Conservation (phyloP, 92 coral and sea anemone species). For the Montipora capitata region DNA sequence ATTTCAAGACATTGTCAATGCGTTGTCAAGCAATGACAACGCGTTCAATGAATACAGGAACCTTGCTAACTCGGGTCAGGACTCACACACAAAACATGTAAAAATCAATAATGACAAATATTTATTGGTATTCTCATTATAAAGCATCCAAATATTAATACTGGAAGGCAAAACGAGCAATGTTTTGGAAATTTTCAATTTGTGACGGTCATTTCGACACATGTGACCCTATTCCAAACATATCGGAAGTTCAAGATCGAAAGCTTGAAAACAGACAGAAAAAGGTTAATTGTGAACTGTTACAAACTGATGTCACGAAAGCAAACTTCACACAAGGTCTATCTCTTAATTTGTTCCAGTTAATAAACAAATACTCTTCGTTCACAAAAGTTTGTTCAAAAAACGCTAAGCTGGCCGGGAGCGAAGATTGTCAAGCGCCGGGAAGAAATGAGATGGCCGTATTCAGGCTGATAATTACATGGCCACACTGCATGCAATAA, state of each 20-base stretch:
- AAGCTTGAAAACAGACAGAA: conserved; percentile 7
- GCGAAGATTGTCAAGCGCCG: not conserved
- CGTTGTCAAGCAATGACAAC: not conserved
- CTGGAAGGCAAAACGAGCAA: conserved; percentile 11
- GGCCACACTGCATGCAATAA: not conserved
- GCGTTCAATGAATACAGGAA: not conserved
- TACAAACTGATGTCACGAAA: conserved; percentile 8
- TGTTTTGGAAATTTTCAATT: conserved; percentile 19
- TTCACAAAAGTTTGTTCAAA: conserved; percentile 6
- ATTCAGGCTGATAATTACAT: not conserved
- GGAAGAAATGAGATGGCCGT: conserved; percentile 5
- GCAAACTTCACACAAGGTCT: conserved; percentile 10
- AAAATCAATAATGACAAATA: conserved; percentile 6
- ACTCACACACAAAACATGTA: conserved; percentile 10
- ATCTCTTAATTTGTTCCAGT: not conserved
- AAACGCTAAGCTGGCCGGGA: conserved; percentile 12
- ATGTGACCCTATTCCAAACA: conserved; percentile 7
- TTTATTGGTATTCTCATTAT: not conserved
- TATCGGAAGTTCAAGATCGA: conserved; percentile 12
- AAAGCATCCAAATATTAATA: conserved; percentile 16
- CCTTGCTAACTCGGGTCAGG: conserved; percentile 23
- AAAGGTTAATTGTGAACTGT: not conserved
- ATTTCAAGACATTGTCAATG: conserved; percentile 1
- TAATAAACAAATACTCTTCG: not conserved
- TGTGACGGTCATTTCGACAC: conserved; percentile 14